phyloP scores from a whole-genome alignment of 2,113 vertebrate species.

The Bos javanicus region DNA sequence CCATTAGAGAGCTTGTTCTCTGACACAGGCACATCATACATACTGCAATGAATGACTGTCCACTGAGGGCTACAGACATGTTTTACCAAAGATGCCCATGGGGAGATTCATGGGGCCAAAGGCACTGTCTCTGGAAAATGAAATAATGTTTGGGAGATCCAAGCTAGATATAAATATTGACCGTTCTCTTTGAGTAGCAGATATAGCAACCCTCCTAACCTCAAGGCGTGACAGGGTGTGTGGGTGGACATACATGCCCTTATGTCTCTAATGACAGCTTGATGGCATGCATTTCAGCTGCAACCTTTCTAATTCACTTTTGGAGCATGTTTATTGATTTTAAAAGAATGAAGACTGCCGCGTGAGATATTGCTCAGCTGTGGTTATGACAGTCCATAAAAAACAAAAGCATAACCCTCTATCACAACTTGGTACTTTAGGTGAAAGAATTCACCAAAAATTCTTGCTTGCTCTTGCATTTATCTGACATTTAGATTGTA shows the following conservation, averaged over 20 bases:
- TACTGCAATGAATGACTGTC: neutral
- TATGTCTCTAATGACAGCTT: neutral
- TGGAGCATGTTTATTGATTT: neutral
- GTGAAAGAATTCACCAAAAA: neutral
- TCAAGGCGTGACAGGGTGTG: neutral
- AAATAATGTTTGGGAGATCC: slow-evolving; percentile 13
- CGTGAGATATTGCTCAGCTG: neutral
- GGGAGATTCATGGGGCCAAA: slow-evolving; percentile 50
- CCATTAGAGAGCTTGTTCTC: slow-evolving; percentile 54
- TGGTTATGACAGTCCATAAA: neutral
- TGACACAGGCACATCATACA: slow-evolving; percentile 45
- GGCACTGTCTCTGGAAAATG: neutral
- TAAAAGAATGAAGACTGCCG: neutral
- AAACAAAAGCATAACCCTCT: neutral
- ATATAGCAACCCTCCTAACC: neutral
- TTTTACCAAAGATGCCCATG: slow-evolving; percentile 44
- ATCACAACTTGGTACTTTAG: neutral
- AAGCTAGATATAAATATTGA: slow-evolving; percentile 64
- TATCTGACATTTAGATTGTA: neutral
- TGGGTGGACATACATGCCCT: neutral
- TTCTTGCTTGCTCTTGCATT: neutral
- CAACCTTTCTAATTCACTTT: neutral
- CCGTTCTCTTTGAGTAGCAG: slow-evolving; percentile 27
- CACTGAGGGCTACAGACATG: neutral
- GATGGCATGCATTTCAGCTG: neutral